phyloP scores from a whole-genome alignment of 2,888 invertebrate species.

The Beris chalybata region DNA sequence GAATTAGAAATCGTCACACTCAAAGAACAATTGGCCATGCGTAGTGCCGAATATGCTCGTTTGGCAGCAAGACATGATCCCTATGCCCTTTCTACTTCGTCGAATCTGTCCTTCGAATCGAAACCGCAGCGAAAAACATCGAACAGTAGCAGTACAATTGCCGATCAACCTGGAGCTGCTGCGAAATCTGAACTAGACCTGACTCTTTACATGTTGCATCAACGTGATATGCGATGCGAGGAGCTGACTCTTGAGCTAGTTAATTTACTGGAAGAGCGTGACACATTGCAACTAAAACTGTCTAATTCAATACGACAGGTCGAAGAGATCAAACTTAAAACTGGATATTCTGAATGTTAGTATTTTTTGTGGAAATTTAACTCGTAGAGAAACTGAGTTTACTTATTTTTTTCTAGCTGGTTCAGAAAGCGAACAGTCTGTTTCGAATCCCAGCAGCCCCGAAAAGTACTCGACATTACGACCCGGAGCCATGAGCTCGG shows the following conservation, averaged over 20 bases:
- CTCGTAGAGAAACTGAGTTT: not conserved
- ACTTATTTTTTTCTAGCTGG: constrained; percentile 24
- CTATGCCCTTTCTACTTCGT: constrained; percentile 41
- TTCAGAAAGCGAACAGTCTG: constrained; percentile 39
- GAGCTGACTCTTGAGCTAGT: constrained; percentile 83
- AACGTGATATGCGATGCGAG: constrained; percentile 82
- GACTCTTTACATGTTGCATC: constrained; percentile 82
- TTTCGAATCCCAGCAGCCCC: constrained; percentile 37
- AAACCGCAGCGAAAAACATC: constrained; percentile 19
- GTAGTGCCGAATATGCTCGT: constrained; percentile 63
- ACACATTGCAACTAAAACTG: constrained; percentile 78
- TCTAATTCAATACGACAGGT: constrained; percentile 78
- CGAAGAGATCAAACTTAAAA: constrained; percentile 61
- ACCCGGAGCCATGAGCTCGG: constrained; percentile 11
- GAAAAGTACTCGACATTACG: constrained; percentile 32
- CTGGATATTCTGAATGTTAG: constrained; percentile 42
- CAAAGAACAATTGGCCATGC: constrained; percentile 67
- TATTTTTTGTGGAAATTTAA: constrained; percentile 22
- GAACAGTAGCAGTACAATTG: constrained; percentile 16
- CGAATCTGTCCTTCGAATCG: constrained; percentile 16
- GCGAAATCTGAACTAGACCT: constrained; percentile 72
- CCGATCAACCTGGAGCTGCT: constrained; percentile 38
- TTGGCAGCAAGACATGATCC: constrained; percentile 57
- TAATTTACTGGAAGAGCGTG: constrained; percentile 80
- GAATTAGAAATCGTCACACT: constrained; percentile 73